Base-by-base conservation (phyloP, 2,113 vertebrate genomes). In the Sinosuthora webbiana region DNA sequence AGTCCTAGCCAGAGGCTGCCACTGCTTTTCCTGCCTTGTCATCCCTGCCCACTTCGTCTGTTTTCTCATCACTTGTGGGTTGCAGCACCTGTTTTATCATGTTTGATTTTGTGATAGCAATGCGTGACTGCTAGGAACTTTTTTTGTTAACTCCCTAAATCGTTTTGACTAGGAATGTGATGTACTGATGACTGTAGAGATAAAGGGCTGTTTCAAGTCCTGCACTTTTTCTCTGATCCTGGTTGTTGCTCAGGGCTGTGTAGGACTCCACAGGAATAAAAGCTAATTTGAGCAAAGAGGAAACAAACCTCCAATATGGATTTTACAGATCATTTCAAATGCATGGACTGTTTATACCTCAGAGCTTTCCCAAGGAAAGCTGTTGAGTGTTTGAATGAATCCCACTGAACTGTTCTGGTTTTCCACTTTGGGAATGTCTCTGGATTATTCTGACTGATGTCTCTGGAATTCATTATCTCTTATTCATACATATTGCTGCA, bases 121-220 rank as follows among this genome's bases (percentile, higher is more conserved):
- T 70, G 35, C 1, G 0, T 82, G 92, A 87, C 87, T 84, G 69
- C 60, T 60, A 42, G 92, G 69, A 93, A 70, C 42, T 21, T 69
- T 76, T 47, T 62, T 49, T 0, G 1, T 89, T 68, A 84, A 71
- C 74, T 95, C 69, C 62, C 70, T 67, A 44, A 70, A 63, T 75
- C 13, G 6, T 67, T 91, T 79, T 84, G 33, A 15, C 56, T 82
- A 10, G 33, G 55, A 87, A 63, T 31, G 59, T 74, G 41, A 45
- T 39, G 55, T 74, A 57, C 83, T 77, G 87, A 42, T 91, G 68
- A 47, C 83, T 93, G 64, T 42, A 55, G 87, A 94, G 73, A 87
- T 93, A 50, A 91, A 93, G 81, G 68, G 39, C 57, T 94, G 69
- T 91, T 95, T 94, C 81, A 91, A 95, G 77, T 67, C 64, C 76